Conservation (phyloP, 2,797 vertebrate species). For the Psittacula echo region DNA sequence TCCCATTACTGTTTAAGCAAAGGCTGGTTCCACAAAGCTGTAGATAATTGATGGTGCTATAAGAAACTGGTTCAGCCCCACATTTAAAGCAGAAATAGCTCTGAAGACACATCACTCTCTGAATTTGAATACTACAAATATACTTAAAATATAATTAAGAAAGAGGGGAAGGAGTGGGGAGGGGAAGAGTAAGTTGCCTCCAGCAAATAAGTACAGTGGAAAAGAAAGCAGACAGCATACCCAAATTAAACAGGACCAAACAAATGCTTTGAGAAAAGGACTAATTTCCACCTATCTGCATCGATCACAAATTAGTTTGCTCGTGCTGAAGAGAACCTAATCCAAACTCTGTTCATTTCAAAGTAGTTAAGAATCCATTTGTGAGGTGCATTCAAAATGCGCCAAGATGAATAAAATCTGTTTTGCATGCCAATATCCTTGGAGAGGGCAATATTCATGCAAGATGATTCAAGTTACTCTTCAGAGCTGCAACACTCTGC, state of each 20-base stretch:
- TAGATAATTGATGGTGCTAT: neutral
- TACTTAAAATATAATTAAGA: neutral
- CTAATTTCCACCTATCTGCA: constrained; percentile 1
- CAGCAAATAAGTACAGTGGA: neutral
- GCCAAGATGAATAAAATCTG: constrained; percentile 29
- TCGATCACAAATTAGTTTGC: neutral
- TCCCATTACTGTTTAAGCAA: neutral
- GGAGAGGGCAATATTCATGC: constrained; percentile 65
- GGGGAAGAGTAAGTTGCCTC: neutral
- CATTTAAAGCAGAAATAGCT: neutral
- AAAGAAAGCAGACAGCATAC: neutral
- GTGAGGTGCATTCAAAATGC: constrained; percentile 38
- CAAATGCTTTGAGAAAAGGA: neutral
- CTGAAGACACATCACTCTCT: neutral
- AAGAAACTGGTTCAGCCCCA: neutral
- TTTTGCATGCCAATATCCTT: constrained; percentile 68
- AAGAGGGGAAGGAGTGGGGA: neutral
- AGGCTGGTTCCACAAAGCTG: neutral
- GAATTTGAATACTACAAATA: neutral
- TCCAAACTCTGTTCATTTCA: constrained; percentile 2
- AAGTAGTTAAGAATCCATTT: constrained; percentile 34
- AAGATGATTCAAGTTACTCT: constrained; percentile 58
- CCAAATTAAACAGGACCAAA: neutral
- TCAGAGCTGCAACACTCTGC: constrained; percentile 41
- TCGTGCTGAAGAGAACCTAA: constrained; percentile 16